Conservation (phyloP, 2,113 vertebrate genomes). For the Sander vitreus region DNA sequence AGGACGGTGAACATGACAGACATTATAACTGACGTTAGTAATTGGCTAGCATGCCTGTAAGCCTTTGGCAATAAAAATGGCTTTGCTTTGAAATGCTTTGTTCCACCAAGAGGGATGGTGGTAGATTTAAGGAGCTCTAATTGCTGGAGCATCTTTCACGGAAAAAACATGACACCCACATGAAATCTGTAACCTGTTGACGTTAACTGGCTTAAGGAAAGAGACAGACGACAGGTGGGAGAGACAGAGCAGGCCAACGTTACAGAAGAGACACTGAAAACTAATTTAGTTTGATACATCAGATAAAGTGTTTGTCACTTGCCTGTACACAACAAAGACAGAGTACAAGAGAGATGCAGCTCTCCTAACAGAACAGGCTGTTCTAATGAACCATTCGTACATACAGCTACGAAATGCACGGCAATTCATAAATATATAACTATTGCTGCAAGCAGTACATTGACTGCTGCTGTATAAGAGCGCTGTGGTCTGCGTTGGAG, state of each 20-base stretch:
- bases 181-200: background rate
- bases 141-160: background rate
- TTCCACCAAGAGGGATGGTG: background rate
- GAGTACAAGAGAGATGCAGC: background rate
- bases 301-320: background rate
- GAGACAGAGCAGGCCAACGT: background rate
- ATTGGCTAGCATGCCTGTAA: background rate
- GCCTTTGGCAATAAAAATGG: too few relatives aligned
- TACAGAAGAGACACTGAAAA: background rate
- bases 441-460: too few relatives aligned
- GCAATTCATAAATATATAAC: too few relatives aligned
- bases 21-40: background rate
- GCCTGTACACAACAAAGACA: background rate
- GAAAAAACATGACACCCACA: background rate
- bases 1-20: background rate
- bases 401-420: too few relatives aligned
- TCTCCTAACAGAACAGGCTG: background rate
- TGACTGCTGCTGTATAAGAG: too few relatives aligned
- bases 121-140: background rate
- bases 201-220: background rate
- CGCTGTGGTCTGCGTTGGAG: too few relatives aligned
- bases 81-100: background rate
- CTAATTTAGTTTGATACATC: background rate
- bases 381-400: background rate
- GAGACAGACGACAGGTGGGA: background rate